Base-by-base conservation (phyloP, 1,140 invertebrate genomes). In the Ooceraea biroi region DNA sequence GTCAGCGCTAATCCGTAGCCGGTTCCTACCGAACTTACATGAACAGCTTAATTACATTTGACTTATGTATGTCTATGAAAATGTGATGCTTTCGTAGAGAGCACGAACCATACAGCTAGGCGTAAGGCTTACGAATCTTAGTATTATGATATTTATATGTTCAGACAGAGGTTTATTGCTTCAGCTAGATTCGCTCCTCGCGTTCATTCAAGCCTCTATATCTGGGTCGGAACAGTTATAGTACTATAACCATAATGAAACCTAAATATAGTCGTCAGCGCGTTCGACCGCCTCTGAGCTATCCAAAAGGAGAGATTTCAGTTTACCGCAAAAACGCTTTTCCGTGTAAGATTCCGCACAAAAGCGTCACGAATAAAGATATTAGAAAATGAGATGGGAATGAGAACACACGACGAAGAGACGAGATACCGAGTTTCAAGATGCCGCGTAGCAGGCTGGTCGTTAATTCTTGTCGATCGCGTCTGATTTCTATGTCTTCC, bases 201-300 rank as follows among this genome's bases (percentile, higher is more conserved):
- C 48, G 27, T 57, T 66, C 46, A 55, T 66, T 68, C 30, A 68
- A 48, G 63, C 12, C 19, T 65, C 22, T 41, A 78, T 58, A 80
- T 80, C 36, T 69, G 36, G 36, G 36, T 0, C 22, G 14, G 12
- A 12, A 19, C 30, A 65, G 22, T 68, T 44, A 19, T 19, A 55
- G 22, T n/a, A n/a, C n/a, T 22, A 30, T 44, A 78, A 78, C 63
- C 69, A 17, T 69, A 69, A 80, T 46, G 22, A 44, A 30, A 27
- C 17, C 36, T 57, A 80, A 80, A 44, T 69, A 66, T 77, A 77
- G 25, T 66, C 46, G 10, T 57, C 27, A 14, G 5, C 17, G 30
- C 19, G 14, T 76, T 63, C 30, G 19, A 19, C 19, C 63, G 46
- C 10, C 27, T n/a, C 27, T n/a, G 46, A 52, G 48, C 27, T 30